Conservation (phyloP, 2,797 vertebrate genomes). For the Spinus olivaceus region DNA sequence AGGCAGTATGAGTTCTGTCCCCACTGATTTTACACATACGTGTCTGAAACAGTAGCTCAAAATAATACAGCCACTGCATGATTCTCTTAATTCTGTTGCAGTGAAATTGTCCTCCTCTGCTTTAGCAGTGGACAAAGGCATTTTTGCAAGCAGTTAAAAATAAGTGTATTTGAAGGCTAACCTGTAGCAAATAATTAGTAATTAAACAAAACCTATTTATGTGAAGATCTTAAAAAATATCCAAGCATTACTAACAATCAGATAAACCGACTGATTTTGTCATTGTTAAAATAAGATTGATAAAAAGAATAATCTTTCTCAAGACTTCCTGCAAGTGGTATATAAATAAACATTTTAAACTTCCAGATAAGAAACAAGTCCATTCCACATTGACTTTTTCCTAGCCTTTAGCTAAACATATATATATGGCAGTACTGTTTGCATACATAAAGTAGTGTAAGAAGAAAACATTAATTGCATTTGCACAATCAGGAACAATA, state of each 20-base stretch:
- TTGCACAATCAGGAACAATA: neutral
- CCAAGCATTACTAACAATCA: neutral
- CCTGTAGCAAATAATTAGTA: neutral
- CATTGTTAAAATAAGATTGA: neutral
- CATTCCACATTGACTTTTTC: neutral
- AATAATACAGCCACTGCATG: neutral
- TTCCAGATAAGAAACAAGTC: neutral
- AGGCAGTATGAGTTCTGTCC: neutral
- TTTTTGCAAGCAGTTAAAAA: neutral
- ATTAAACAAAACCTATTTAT: neutral
- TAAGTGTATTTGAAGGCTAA: neutral
- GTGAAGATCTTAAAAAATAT: neutral
- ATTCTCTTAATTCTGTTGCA: neutral
- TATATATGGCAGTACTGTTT: neutral
- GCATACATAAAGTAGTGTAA: neutral
- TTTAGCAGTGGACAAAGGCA: neutral
- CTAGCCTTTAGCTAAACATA: neutral
- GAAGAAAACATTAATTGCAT: neutral
- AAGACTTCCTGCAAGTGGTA: neutral
- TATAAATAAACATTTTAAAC: neutral
- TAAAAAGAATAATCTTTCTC: neutral
- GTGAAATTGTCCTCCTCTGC: neutral
- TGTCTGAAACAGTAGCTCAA: neutral
- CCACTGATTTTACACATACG: neutral
- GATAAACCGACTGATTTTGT: neutral